Evolutionary conservation across 2,888 invertebrate species (phyloP).

Genomic region (Lamellibrachia columna): DNA sequence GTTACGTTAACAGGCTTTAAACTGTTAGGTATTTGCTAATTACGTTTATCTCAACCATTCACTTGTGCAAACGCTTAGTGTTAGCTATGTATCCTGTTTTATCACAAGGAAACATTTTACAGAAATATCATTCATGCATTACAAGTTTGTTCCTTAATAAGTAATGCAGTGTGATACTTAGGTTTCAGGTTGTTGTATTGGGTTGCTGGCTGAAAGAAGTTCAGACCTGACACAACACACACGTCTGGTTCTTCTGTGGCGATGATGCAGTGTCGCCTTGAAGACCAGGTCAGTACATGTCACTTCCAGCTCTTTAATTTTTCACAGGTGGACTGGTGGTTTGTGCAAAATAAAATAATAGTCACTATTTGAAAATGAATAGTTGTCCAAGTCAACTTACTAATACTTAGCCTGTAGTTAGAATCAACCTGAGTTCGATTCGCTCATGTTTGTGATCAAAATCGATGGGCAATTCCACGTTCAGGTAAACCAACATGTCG

Average conservation of each 20-base stretch:
- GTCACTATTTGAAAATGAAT: not conserved
- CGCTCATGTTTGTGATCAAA: not conserved
- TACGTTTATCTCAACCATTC: too few species aligned
- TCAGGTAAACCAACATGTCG: too few species aligned
- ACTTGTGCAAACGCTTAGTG: too few species aligned
- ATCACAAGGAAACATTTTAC: too few species aligned
- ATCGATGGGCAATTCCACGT: not conserved
- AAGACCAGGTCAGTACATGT: conserved; percentile 6
- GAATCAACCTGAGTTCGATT: not conserved
- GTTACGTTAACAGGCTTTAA: too few species aligned
- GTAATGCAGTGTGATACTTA: not conserved
- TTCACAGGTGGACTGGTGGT: not conserved
- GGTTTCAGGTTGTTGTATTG: not conserved
- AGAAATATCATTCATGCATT: too few species aligned
- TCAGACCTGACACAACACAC: not conserved
- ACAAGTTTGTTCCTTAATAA: too few species aligned
- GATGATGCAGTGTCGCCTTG: conserved; percentile 16
- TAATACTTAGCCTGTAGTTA: not conserved
- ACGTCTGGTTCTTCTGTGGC: conserved; percentile 9
- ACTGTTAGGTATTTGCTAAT: too few species aligned
- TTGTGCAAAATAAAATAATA: not conserved
- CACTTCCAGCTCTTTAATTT: not conserved
- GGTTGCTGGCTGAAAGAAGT: conserved; percentile 16
- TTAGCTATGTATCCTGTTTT: too few species aligned
- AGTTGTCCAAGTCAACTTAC: not conserved